phyloP scores from a whole-genome alignment of 2,113 vertebrate species.

The Tupaia tana region DNA sequence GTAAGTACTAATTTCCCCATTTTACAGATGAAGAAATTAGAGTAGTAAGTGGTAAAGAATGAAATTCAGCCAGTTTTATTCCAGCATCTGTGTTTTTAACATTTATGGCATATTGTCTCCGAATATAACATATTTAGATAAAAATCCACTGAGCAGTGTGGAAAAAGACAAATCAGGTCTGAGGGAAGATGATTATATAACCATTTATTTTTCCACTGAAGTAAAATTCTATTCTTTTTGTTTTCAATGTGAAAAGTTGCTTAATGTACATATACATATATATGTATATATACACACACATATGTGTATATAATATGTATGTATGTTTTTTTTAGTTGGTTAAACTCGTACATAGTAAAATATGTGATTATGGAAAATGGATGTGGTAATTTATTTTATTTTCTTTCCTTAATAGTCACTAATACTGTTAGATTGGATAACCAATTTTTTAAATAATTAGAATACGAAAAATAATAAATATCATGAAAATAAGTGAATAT shows the following conservation, averaged over 20 bases:
- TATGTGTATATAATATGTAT: too few relatives aligned
- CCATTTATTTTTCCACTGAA: conserved; percentile 19
- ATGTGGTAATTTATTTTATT: neutral
- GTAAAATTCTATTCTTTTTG: conserved; percentile 32
- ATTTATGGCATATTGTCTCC: neutral
- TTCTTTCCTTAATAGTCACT: conserved; percentile 39
- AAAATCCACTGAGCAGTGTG: neutral
- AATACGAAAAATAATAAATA: conserved; percentile 33
- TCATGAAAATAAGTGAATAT: neutral
- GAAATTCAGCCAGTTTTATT: conserved; percentile 22
- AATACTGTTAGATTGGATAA: conserved; percentile 31
- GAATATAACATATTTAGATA: neutral
- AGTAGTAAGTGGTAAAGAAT: neutral
- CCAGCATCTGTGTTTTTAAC: neutral
- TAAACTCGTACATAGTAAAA: conserved; percentile 16
- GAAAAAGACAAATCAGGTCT: neutral
- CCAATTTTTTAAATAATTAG: conserved; percentile 54
- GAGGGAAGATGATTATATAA: conserved; percentile 18
- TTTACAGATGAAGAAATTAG: conserved; percentile 55
- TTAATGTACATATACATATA: neutral
- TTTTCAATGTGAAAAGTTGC: conserved; percentile 33
- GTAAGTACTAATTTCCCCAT: conserved; percentile 61
- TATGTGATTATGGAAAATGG: conserved; percentile 26
- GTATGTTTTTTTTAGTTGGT: neutral
- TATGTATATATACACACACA: neutral